Evolutionary conservation across 2,113 vertebrate genomes (phyloP).

Genomic region (Trichechus manatus): DNA sequence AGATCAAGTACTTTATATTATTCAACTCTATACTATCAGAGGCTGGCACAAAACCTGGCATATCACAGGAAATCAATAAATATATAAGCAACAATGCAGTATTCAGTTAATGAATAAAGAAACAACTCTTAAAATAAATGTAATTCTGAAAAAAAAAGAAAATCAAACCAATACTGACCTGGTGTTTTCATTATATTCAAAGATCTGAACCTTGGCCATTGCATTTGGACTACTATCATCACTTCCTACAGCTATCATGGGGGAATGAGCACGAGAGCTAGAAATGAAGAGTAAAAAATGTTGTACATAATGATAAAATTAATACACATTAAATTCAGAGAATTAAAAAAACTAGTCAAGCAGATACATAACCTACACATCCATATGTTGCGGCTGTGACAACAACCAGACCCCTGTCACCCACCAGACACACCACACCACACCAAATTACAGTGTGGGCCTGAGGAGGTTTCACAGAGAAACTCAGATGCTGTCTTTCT

Average conservation of each 20-base stretch:
- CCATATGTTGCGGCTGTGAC: background rate
- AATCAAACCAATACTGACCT: conserved; percentile 88
- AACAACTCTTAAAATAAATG: conserved; percentile 49
- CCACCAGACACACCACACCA: background rate
- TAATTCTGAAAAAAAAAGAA: conserved; percentile 41
- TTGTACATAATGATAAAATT: background rate
- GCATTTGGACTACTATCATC: conserved; percentile 95
- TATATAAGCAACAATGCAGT: background rate
- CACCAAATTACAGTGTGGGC: background rate
- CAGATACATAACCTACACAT: background rate
- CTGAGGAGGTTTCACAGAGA: background rate
- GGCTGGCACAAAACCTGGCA: background rate
- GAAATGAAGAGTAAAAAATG: conserved; percentile 54
- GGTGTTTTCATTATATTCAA: conserved; percentile 99
- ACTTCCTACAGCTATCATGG: conserved; percentile 98
- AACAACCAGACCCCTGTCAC: background rate
- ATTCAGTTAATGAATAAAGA: conserved; percentile 31
- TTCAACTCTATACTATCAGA: background rate
- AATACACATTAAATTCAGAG: background rate
- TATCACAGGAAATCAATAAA: background rate
- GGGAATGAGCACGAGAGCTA: conserved; percentile 96
- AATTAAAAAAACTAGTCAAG: background rate
- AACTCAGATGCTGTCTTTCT: background rate
- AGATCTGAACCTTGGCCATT: conserved; percentile 97
- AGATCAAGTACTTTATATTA: background rate